Base-by-base conservation (phyloP, 2,797 vertebrate genomes). In the Denticeps clupeoides region DNA sequence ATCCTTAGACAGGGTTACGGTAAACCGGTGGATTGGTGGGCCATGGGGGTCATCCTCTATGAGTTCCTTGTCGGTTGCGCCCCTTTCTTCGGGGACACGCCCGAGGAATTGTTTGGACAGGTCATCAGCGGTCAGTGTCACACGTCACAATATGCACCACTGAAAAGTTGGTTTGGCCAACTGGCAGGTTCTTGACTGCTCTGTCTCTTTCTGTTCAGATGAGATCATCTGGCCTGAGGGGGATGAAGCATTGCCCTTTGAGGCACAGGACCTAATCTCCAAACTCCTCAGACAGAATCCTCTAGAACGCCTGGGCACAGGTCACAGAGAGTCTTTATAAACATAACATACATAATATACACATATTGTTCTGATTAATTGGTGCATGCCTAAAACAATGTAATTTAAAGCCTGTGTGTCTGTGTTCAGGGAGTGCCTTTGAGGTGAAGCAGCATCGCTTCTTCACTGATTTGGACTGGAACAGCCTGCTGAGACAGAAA, bases 1-100 rank as follows among this genome's bases (percentile, higher is more conserved):
- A 97, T 97, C 47, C 82, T 97, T 54, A 86, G 89, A n/a, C 93
- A 95, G 71, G 93, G 93, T 62, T 97, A 96, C 4, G 93, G 93
- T 42, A 97, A 96, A 67, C 93, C 93, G 0, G 93, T 97, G 72
- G 91, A 97, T 67, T 97, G 93, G 93, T 97, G 93, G 93, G 90
- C 93, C 18, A 97, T 97, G 93, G 93, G 93, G 2, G 49, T 97
- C 48, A 93, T 97, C 73, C 83, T 97, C 25, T 97, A 93, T 0
- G 92, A 97, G 70, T 97, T 97, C 71, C 80, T 97, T 35, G 90
- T 97, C 0, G 92, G 93, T 59, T 95, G 91, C 0, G 93, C 89
- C 0, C 93, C 93, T 1, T 97, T 97, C 77, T 97, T 97, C 41
- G 93, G 93, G 37, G 93, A 97, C 75, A 97, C 93, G 0, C 89